Conservation (phyloP, 2,888 invertebrate genomes). For the Syrphus vitripennis region DNA sequence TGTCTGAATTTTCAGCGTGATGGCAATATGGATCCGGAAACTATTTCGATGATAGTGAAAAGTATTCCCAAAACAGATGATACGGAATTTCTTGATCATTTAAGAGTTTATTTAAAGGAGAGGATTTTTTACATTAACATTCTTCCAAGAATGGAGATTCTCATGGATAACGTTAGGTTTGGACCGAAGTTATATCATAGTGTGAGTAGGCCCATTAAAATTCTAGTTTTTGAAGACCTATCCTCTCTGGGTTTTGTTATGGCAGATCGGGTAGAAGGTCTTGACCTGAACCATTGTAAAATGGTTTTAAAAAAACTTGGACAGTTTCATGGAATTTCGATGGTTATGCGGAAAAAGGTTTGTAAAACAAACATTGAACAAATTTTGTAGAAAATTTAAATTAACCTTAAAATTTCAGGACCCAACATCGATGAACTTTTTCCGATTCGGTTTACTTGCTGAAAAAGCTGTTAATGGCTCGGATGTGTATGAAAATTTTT, state of each 20-base stretch:
- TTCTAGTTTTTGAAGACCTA: conserved; percentile 78
- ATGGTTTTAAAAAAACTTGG: conserved; percentile 82
- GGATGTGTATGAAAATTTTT: conserved; percentile 56
- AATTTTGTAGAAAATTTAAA: background rate
- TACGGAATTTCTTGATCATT: conserved; percentile 75
- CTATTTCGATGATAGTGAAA: conserved; percentile 72
- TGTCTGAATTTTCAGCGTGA: conserved; percentile 43
- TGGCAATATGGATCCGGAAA: conserved; percentile 15
- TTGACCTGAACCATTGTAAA: conserved; percentile 81
- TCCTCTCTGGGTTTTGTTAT: conserved; percentile 81
- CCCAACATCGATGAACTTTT: conserved; percentile 72
- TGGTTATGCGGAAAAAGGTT: conserved; percentile 82
- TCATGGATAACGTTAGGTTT: conserved; percentile 72
- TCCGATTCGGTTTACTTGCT: conserved; percentile 74
- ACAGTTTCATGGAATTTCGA: conserved; percentile 83
- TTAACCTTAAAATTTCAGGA: conserved; percentile 69
- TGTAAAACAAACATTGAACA: background rate
- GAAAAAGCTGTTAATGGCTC: conserved; percentile 67
- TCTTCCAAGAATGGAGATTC: conserved; percentile 77
- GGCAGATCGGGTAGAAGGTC: conserved; percentile 81
- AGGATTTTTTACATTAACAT: conserved; percentile 76
- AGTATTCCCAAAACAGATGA: conserved; percentile 63
- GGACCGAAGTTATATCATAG: conserved; percentile 67
- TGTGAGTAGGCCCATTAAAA: conserved; percentile 48
- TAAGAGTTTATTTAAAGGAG: conserved; percentile 79